Conservation (phyloP, 64 coral and sea anemone species). For the Orbicella faveolata region DNA sequence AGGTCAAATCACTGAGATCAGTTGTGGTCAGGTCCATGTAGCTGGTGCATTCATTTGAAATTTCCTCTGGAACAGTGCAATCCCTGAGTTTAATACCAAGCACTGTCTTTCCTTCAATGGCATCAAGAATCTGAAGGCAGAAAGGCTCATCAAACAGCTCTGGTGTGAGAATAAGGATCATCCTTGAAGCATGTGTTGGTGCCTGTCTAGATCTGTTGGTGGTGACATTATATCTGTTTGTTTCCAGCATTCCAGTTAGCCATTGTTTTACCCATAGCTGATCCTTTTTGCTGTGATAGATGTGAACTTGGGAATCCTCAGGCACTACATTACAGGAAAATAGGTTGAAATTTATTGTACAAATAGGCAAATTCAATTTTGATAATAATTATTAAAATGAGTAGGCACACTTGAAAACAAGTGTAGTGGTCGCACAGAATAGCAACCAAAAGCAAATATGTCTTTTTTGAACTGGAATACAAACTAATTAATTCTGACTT, state of each 20-base stretch:
- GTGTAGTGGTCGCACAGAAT: too few species aligned
- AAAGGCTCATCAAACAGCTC: conserved; percentile 25
- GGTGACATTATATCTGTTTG: conserved; percentile 34
- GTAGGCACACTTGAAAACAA: too few species aligned
- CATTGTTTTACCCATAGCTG: conserved; percentile 54
- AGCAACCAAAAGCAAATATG: too few species aligned
- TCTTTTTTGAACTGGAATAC: too few species aligned
- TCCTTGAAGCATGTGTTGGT: conserved; percentile 12
- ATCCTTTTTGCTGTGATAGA: conserved; percentile 52
- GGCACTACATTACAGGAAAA: not conserved
- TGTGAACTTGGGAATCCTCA: conserved; percentile 56
- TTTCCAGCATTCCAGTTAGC: conserved; percentile 36
- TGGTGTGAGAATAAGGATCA: conserved; percentile 49
- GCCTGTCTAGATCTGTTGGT: conserved; percentile 24
- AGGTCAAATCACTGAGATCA: conserved; percentile 30
- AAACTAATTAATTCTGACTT: too few species aligned
- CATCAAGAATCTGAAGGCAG: not conserved
- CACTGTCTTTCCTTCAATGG: conserved; percentile 17
- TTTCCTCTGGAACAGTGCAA: conserved; percentile 13
- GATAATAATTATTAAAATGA: too few species aligned
- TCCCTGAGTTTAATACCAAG: conserved; percentile 40
- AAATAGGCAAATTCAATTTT: not conserved
- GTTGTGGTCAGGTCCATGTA: conserved; percentile 7
- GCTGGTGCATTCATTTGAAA: conserved; percentile 6
- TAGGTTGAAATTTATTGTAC: not conserved